phyloP scores from a whole-genome alignment of 2,888 invertebrate species.

The Eudemis profundana region DNA sequence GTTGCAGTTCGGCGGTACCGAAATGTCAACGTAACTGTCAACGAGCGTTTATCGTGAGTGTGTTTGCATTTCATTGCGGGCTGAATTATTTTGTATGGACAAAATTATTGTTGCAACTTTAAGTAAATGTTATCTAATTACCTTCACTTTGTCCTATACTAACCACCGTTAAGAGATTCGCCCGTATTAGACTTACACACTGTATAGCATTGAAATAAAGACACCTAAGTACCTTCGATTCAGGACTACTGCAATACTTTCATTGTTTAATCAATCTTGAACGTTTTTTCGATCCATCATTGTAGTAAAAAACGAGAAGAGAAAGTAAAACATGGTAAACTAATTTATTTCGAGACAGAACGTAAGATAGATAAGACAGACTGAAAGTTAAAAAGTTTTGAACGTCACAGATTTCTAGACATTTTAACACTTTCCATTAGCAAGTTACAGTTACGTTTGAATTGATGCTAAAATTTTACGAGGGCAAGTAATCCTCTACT shows the following conservation, averaged over 20 bases:
- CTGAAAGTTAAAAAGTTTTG: slow-evolving; percentile 21
- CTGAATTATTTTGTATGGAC: too few relatives aligned
- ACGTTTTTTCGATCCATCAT: background rate
- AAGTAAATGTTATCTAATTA: too few relatives aligned
- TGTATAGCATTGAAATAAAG: too few relatives aligned
- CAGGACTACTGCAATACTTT: background rate
- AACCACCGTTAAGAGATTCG: too few relatives aligned
- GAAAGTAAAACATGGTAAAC: slow-evolving; percentile 24
- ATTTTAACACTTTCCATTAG: slow-evolving; percentile 28
- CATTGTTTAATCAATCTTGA: slow-evolving; percentile 20
- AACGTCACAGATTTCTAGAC: slow-evolving; percentile 26
- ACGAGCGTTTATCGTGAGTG: too few relatives aligned
- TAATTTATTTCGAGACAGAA: slow-evolving; percentile 34
- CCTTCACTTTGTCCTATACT: too few relatives aligned
- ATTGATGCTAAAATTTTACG: slow-evolving; percentile 32
- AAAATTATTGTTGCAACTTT: too few relatives aligned
- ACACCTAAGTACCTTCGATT: too few relatives aligned
- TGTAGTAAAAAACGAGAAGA: slow-evolving; percentile 14
- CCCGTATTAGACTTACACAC: too few relatives aligned
- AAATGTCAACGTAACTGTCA: too few relatives aligned
- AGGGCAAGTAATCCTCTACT: slow-evolving; percentile 28
- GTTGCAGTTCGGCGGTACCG: too few relatives aligned
- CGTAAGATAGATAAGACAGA: slow-evolving; percentile 27
- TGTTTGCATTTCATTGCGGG: too few relatives aligned
- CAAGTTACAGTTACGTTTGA: slow-evolving; percentile 22